Evolutionary conservation across 2,888 invertebrate species (phyloP).

Genomic region (Epistrophe grossulariae): DNA sequence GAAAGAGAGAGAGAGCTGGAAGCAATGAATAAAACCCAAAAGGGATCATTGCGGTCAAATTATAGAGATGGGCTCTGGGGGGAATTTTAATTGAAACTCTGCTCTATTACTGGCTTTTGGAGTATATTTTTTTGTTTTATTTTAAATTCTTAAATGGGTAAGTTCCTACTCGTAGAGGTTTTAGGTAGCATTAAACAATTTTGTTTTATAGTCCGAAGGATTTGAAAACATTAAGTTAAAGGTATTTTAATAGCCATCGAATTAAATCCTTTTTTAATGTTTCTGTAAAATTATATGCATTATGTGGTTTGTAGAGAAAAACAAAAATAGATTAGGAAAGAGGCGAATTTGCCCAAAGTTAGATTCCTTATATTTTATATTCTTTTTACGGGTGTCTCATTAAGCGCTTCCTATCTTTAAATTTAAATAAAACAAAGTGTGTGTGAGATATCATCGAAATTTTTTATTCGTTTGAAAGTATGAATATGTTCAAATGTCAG

Average conservation of each 20-base stretch:
- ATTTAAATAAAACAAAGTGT: too few relatives aligned
- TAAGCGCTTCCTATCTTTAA: too few relatives aligned
- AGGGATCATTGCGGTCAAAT: conserved; percentile 38
- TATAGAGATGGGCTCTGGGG: conserved; percentile 2
- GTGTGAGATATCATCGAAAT: too few relatives aligned
- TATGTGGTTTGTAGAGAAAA: not conserved
- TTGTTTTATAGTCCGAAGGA: conserved; percentile 16
- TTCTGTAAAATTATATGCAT: not conserved
- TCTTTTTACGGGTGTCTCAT: too few relatives aligned
- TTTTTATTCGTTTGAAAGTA: too few relatives aligned
- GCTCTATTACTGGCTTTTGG: conserved; percentile 17
- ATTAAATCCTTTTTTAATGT: conserved; percentile 20
- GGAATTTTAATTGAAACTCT: conserved; percentile 59
- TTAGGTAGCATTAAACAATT: conserved; percentile 11
- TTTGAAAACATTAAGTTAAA: conserved; percentile 19
- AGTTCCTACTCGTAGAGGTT: not conserved
- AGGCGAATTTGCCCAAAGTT: not conserved
- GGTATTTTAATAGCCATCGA: conserved; percentile 11
- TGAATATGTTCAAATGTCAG: too few relatives aligned
- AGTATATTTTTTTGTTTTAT: not conserved
- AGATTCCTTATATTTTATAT: not conserved
- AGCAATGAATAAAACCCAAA: conserved; percentile 56
- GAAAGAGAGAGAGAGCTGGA: too few relatives aligned
- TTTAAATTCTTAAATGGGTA: conserved; percentile 1
- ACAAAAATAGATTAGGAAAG: not conserved